Conservation (phyloP, 2,888 invertebrate genomes). For the Meliscaeva auricollis region DNA sequence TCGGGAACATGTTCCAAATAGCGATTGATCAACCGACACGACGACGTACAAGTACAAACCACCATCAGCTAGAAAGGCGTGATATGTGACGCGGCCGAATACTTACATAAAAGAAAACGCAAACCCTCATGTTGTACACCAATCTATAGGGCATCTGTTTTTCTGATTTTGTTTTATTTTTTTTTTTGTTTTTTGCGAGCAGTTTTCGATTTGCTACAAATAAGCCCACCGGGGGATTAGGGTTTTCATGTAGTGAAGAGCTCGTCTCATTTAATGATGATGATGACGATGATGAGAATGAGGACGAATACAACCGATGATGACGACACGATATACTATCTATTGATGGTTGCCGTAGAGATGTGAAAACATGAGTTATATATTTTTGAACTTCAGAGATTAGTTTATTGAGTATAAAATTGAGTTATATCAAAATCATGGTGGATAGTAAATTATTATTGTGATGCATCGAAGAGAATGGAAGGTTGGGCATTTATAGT, state of each 20-base stretch:
- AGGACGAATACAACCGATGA: not conserved
- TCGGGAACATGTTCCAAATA: conserved; percentile 32
- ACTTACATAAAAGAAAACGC: conserved; percentile 19
- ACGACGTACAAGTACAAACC: too few species aligned
- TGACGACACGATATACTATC: not conserved
- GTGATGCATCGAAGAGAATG: not conserved
- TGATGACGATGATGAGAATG: not conserved
- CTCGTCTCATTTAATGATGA: not conserved
- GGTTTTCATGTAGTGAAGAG: not conserved
- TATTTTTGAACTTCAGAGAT: conserved; percentile 34
- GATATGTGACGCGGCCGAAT: conserved; percentile 41
- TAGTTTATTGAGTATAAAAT: conserved; percentile 41
- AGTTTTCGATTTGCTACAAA: conserved; percentile 43
- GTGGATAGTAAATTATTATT: not conserved
- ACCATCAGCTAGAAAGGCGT: conserved; percentile 12
- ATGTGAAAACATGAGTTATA: conserved; percentile 49
- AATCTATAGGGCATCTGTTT: conserved; percentile 5
- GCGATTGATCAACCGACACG: conserved; percentile 47
- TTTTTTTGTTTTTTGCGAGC: conserved; percentile 38
- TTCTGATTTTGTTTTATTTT: too few species aligned
- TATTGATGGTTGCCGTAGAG: not conserved
- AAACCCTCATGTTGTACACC: conserved; percentile 2
- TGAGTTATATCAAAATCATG: conserved; percentile 38
- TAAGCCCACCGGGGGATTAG: conserved; percentile 38
- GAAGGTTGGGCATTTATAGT: not conserved